Evolutionary conservation across 2,113 vertebrate genomes (phyloP), one percentile per base, ranked within the genome.

Genomic region (Meles meles): DNA sequence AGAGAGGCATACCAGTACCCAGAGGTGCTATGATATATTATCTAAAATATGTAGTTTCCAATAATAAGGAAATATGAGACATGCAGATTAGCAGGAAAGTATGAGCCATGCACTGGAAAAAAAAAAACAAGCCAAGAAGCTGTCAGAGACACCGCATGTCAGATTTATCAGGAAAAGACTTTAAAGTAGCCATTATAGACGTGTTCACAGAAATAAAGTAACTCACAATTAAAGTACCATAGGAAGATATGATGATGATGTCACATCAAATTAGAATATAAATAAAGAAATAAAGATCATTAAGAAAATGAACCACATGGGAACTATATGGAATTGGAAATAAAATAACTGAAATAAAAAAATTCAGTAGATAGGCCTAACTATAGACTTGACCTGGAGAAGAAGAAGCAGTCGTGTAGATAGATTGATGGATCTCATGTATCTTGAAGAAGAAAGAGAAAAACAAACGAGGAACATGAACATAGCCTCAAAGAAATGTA

Each of bases 321-420:
- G 93, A 87, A 67, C 92, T 81, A 47, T 81, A 42, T 25, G 5
- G 47, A 94, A 29, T 82, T 84, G 47, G 82, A 65, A 67, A 13
- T 90, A 94, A 90, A 96, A 69, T 97, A 37, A 87, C 55, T 82
- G 3, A 63, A 81, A 59, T 96, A 82, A 76, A 80, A 72, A n/a
- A n/a, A 21, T 39, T n/a, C 5, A 63, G 52, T 79, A 47, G 39
- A 89, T 69, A 92, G 34, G 0, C 34, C 69, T 39, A 93, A 6
- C 31, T n/a, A 17, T 44, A 86, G 37, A 72, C 82, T 87, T 72
- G 34, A 97, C 88, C 15, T 89, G 21, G 7, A 7, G 39, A 95
- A 91, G n/a, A 93, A 69, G 72, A 76, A 39, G 29, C 31, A 59
- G 55, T 90, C 44, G 71, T 82, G 25, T 84, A 67, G 79, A 27